Base-by-base conservation (phyloP, 2,797 vertebrate species). In the Lutjanus argentimaculatus region DNA sequence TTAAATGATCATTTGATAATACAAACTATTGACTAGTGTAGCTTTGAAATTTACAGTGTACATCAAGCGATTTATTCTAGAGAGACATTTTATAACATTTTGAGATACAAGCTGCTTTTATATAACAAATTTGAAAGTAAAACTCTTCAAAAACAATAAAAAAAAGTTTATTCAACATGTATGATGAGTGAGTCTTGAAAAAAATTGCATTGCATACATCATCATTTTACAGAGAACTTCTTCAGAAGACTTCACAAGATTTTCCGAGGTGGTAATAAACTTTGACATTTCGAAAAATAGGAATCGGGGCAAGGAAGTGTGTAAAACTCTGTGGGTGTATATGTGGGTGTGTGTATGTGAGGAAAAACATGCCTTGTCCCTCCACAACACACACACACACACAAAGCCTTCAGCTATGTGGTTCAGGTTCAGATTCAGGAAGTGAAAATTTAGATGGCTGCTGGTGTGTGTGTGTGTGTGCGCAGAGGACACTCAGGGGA, bases 371-470 rank as follows among this genome's bases (percentile, higher is more conserved):
- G 52, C 22, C 30, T 69, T 45, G 52, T 46, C 67, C 53, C 42
- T 57, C 8, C 53, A 43, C 51, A 56, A 30, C 63, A 48, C 57
- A 59, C 30, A 59, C 55, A 55, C 12, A 22, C 53, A 55, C 52
- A 55, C 12, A 56, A 91, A 92, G 85, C 79, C 89, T 91, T 90
- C 71, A 89, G 82, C 87, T 91, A 84, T 94, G 91, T 85, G 90
- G 89, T 93, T 85, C 77, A 92, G 88, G 87, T 93, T 93, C 85
- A 85, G 78, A 94, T 95, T 93, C 89, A 95, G 95, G 94, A 95
- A 95, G 93, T 94, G 93, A 94, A 93, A 93, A 90, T 91, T 79
- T 90, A 91, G 92, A 90, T 75, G 85, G 59, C 77, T 84, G 82
- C 79, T 63, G 49, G 67, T 72, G 77, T 75, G 86, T 61, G 70